Evolutionary conservation across 2,888 invertebrate species (phyloP).

Genomic region (Laothoe populi): DNA sequence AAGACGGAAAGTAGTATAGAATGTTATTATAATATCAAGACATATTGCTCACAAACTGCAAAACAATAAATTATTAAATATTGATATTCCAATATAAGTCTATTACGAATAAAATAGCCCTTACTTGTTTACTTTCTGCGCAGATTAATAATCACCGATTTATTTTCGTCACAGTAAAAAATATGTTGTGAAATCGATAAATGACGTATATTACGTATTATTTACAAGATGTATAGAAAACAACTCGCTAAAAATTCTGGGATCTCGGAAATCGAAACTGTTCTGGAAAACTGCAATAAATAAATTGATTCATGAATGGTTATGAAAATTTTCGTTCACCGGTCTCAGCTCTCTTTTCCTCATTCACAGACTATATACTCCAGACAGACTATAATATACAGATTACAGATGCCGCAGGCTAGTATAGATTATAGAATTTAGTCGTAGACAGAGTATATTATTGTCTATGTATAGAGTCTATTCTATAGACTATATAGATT

Average conservation of each 20-base stretch:
- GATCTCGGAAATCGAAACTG: conserved; percentile 12
- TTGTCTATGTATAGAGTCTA: too few relatives aligned
- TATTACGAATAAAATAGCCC: neutral
- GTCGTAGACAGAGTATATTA: too few relatives aligned
- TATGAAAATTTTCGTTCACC: neutral
- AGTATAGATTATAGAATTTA: too few relatives aligned
- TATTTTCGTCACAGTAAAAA: conserved; percentile 12
- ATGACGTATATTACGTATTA: neutral
- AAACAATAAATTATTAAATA: neutral
- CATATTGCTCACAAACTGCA: conserved; percentile 19
- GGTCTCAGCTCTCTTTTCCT: neutral
- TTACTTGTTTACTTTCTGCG: conserved; percentile 1
- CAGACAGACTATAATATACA: too few relatives aligned
- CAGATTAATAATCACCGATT: neutral
- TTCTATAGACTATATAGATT: too few relatives aligned
- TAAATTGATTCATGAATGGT: neutral
- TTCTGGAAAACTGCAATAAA: conserved; percentile 24
- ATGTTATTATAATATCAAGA: conserved; percentile 29
- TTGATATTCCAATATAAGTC: neutral
- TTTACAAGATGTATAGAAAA: conserved; percentile 6
- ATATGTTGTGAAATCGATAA: neutral
- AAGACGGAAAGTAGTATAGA: neutral
- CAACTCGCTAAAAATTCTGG: conserved; percentile 12
- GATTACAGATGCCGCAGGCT: too few relatives aligned
- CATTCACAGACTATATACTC: too few relatives aligned